Evolutionary conservation across 2,888 invertebrate genomes (phyloP), one percentile per base, ranked within the genome.

Genomic region (Phengaris arion): DNA sequence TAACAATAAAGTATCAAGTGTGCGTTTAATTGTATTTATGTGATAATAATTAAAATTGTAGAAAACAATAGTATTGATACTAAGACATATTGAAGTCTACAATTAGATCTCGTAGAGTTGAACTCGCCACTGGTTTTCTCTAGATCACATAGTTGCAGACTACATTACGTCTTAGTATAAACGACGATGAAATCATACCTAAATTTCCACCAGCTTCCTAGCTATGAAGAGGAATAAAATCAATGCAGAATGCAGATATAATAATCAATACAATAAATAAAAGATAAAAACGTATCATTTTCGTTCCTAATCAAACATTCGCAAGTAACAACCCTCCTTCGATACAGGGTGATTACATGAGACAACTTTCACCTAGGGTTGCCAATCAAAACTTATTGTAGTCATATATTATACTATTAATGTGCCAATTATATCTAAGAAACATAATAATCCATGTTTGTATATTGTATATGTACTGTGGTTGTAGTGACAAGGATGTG

Each of bases 301-400:
- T 12, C 12, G 13, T 12, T 64, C 12, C 35, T 64, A 64, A 64
- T 64, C 64, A 64, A 64, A 64, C 35, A 35, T 64, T 45, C 45
- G 35, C 48, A 8, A 48, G 48, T 48, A 6, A 6, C 64, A 35
- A 64, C 64, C 64, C 64, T 10, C 15, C 59, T 45, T 35, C 64
- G 64, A 64, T 64, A 64, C 64, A 64, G 64, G 35, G 64, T 64
- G 64, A 64, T 64, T 45, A 64, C 35, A 64, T 35, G 64, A 35
- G 64, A 7, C 64, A 35, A 35, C 64, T 64, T 64, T 64, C 35
- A 35, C 64, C 35, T 12, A 64, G 64, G 64, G 64, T 35, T 13
- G 64, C 10, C 64, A 64, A 64, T 45, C 35, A 2, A 35, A 35
- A 12, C 35, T 45, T 9, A 12, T 35, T 35, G 35, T 35, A 22